Percentiles rank a stretch among this genome's conserved stretches.
These are phyloP conservation scores for Cervus canadensis DNA, from an alignment of 2,113 vertebrate genomes.

Conservation along the genomic window DNA sequence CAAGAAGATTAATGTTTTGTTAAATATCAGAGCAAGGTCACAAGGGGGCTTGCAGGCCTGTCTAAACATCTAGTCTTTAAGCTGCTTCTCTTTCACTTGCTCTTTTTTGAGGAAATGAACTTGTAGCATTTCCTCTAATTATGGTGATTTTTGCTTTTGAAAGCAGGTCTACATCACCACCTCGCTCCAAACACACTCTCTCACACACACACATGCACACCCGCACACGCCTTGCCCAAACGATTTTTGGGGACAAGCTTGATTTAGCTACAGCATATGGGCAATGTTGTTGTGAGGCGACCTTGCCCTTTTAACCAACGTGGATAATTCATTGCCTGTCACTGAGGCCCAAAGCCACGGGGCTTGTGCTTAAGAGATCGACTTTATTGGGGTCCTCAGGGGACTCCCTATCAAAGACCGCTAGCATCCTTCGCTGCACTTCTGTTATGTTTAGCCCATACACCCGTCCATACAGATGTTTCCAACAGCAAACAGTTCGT, in stretches of 20 bases:
- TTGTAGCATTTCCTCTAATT: slow-evolving; percentile 85
- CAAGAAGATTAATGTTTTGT: slow-evolving; percentile 99
- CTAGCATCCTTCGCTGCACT: background rate
- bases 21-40: slow-evolving; percentile 99
- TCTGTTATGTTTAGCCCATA: slow-evolving; percentile 51
- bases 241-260: slow-evolving; percentile 21
- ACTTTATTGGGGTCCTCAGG: slow-evolving; percentile 61
- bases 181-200: background rate
- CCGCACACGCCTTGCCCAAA: background rate
- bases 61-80: slow-evolving; percentile 92
- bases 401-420: slow-evolving; percentile 26
- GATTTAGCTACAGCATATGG: slow-evolving; percentile 51
- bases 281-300: slow-evolving; percentile 44
- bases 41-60: slow-evolving; percentile 89
- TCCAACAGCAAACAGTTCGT: slow-evolving; percentile 69
- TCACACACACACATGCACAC: background rate
- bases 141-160: slow-evolving; percentile 79
- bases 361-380: slow-evolving; percentile 26
- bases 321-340: slow-evolving; percentile 66
- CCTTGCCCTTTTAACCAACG: slow-evolving; percentile 57
- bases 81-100: slow-evolving; percentile 70
- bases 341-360: slow-evolving; percentile 14
- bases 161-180: slow-evolving; percentile 68
- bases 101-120: slow-evolving; percentile 77
- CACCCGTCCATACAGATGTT: slow-evolving; percentile 56